These are phyloP conservation scores for Anguilla obscura DNA, from an alignment of 2,797 vertebrate genomes.

Conservation along the genomic window DNA sequence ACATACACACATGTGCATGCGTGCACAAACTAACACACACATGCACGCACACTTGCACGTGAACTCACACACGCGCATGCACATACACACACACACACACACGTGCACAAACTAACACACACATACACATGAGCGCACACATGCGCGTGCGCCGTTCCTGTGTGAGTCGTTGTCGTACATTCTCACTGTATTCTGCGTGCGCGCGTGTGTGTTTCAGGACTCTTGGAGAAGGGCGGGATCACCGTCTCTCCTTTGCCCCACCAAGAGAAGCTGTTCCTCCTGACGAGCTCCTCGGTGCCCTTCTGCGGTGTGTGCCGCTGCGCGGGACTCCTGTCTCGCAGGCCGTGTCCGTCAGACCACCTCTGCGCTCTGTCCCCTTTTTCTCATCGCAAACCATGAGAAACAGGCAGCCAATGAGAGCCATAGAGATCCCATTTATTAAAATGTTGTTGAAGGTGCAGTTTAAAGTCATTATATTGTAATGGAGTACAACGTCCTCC, in stretches of 20 bases:
- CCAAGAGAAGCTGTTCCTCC: constrained; percentile 81
- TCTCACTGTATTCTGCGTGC: background rate
- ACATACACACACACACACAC: background rate
- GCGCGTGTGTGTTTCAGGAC: constrained; percentile 65
- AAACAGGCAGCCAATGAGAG: background rate
- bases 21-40: too few species aligned
- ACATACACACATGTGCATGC: background rate
- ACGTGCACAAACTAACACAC: background rate
- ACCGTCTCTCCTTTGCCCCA: constrained; percentile 69
- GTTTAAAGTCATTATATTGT: background rate
- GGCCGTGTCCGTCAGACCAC: background rate
- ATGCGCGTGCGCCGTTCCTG: background rate
- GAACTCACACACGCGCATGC: too few species aligned
- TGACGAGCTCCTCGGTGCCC: constrained; percentile 75
- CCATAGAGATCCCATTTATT: background rate
- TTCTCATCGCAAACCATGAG: background rate
- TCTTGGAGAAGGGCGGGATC: constrained; percentile 76
- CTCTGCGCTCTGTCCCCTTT: background rate
- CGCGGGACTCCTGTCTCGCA: background rate
- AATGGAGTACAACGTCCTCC: background rate
- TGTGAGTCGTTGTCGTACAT: background rate
- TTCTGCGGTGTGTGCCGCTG: constrained; percentile 81
- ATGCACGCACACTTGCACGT: background rate
- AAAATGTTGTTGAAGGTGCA: background rate
- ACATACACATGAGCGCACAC: background rate